Conservation (phyloP, 2,113 vertebrate genomes). For the Hemibagrus wyckioides region DNA sequence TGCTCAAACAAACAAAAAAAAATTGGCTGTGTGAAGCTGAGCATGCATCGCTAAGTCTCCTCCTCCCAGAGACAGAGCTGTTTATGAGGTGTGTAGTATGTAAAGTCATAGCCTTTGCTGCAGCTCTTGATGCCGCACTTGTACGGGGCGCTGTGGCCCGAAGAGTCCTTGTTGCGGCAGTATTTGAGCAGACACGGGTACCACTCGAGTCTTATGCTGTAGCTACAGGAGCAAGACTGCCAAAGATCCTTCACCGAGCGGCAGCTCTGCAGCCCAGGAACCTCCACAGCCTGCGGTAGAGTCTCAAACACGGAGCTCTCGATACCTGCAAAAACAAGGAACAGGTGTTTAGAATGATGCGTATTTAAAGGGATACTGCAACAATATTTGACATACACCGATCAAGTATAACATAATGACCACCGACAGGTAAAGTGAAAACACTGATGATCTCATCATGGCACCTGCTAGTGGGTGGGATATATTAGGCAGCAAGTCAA, state of each 20-base stretch:
- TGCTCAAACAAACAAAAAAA: not conserved
- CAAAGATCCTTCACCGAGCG: constrained; percentile 76
- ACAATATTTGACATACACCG: not conserved
- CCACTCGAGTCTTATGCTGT: constrained; percentile 89
- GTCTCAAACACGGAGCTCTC: constrained; percentile 88
- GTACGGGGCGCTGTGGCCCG: constrained; percentile 82
- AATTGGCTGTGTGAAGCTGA: not conserved
- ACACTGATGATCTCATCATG: too few species aligned
- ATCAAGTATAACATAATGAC: too few species aligned
- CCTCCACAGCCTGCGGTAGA: constrained; percentile 73
- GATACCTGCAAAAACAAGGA: constrained; percentile 69
- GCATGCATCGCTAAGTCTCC: constrained; percentile 75
- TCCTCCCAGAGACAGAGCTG: constrained; percentile 96
- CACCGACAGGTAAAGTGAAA: too few species aligned
- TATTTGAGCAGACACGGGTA: constrained; percentile 96
- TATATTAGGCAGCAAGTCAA: too few species aligned
- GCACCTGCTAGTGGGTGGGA: too few species aligned
- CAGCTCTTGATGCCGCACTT: constrained; percentile 98
- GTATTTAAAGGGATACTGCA: not conserved
- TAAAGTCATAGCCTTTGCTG: constrained; percentile 90
- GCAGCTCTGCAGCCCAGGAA: constrained; percentile 78
- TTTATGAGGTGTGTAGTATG: constrained; percentile 86
- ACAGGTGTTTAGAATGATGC: not conserved
- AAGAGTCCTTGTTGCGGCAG: constrained; percentile 83
- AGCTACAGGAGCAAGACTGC: constrained; percentile 86